These are phyloP conservation scores for Cariama cristata DNA, from an alignment of 2,113 vertebrate species.

Conservation along the genomic window DNA sequence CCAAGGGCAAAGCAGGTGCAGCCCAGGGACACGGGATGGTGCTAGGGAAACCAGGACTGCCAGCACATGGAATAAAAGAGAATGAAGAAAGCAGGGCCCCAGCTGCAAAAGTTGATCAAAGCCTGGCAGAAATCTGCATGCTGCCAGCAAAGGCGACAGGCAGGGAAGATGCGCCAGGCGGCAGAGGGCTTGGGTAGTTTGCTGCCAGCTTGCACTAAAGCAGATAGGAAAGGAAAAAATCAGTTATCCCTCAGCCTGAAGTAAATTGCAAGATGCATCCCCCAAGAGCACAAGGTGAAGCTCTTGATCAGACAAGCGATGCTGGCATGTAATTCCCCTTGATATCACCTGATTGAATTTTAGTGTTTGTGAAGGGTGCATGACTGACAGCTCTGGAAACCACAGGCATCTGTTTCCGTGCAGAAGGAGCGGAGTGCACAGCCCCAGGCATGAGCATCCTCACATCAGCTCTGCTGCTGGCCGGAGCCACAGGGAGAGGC, in stretches of 20 bases:
- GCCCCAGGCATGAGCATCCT: background rate
- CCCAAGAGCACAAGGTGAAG: conserved; percentile 32
- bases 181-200: background rate
- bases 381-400: conserved; percentile 48
- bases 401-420: background rate
- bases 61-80: background rate
- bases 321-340: background rate
- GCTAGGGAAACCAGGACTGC: background rate
- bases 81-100: background rate
- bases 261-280: conserved; percentile 44
- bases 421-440: background rate
- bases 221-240: background rate
- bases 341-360: conserved; percentile 43
- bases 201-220: background rate
- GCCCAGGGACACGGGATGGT: background rate
- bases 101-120: conserved; percentile 23
- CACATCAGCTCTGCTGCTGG: background rate
- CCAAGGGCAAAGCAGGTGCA: background rate
- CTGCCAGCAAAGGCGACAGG: background rate
- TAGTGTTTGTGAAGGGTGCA: background rate
- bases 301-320: conserved; percentile 50
- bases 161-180: accelerated
- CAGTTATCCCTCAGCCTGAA: conserved; percentile 36
- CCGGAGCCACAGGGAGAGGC: background rate
- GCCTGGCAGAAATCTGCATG: background rate